Conservation (phyloP, 1,140 invertebrate genomes). For the Chironomus striatipennis region DNA sequence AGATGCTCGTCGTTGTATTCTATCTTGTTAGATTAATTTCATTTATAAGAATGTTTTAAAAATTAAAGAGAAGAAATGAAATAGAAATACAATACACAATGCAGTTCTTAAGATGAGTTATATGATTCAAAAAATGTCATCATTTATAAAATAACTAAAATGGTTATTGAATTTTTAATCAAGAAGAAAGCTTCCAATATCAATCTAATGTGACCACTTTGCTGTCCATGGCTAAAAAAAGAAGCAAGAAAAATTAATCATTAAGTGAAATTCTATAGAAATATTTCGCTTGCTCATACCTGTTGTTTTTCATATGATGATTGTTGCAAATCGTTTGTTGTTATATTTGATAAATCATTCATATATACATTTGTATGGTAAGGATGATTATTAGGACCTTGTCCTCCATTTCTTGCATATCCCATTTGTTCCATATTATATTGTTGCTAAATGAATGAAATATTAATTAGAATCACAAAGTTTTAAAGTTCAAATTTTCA, state of each 20-base stretch:
- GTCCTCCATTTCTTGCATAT: not conserved
- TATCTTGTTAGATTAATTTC: too few relatives aligned
- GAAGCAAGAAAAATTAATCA: not conserved
- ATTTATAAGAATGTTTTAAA: too few relatives aligned
- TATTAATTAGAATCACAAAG: not conserved
- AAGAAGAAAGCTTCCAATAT: not conserved
- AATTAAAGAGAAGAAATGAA: too few relatives aligned
- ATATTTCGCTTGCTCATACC: not conserved
- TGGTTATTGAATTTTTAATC: too few relatives aligned
- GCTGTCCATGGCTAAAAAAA: conserved; percentile 17
- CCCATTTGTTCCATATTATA: conserved; percentile 16
- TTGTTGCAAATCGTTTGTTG: not conserved
- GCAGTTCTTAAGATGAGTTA: too few relatives aligned
- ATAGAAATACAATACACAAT: too few relatives aligned
- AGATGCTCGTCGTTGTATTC: too few relatives aligned
- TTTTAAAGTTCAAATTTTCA: not conserved
- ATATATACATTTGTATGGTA: not conserved
- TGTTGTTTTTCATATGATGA: conserved; percentile 4
- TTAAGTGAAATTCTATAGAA: not conserved
- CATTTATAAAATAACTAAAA: too few relatives aligned
- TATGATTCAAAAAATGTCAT: too few relatives aligned
- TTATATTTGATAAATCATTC: not conserved
- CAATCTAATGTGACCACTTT: conserved; percentile 9
- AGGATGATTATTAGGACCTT: not conserved
- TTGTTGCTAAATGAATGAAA: not conserved